A percentile compares a stretch with the other conserved stretches of the same genome.
Evolutionary conservation across 2,888 invertebrate genomes (phyloP).

Genomic region (Oconnorella tubifera): DNA sequence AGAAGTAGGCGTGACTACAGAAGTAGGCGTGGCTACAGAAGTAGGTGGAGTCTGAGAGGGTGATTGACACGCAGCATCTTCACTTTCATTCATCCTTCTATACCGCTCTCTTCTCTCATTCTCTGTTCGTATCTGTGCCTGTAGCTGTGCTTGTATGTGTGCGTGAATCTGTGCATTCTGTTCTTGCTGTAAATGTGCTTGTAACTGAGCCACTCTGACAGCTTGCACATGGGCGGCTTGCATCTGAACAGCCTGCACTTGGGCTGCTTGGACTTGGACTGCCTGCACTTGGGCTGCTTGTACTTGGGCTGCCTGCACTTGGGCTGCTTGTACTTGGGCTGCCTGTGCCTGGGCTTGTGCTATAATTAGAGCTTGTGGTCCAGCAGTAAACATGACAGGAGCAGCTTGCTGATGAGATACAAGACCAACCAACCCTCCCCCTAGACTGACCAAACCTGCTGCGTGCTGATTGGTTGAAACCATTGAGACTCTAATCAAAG

Average conservation of each 20-base stretch:
- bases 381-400: conserved; percentile 27
- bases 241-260: too few relatives aligned
- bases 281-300: background rate
- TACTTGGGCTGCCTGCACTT: background rate
- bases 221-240: too few relatives aligned
- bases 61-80: too few relatives aligned
- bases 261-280: too few relatives aligned
- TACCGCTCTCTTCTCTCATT: too few relatives aligned
- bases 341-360: background rate
- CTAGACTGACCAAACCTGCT: conserved; percentile 1
- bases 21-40: too few relatives aligned
- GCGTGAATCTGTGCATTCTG: background rate
- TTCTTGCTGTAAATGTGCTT: background rate
- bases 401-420: conserved; percentile 33
- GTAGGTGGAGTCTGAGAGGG: too few relatives aligned
- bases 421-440: conserved; percentile 9
- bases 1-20: too few relatives aligned
- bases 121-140: background rate
- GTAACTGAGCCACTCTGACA: background rate
- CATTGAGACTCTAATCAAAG: conserved; percentile 10
- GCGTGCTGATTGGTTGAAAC: background rate
- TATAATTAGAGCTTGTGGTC: background rate
- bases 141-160: background rate
- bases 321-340: conserved; percentile 16
- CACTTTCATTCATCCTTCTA: too few relatives aligned